These are phyloP conservation scores for Hyppa rectilinea DNA, from an alignment of 2,888 invertebrate genomes.

Conservation along the genomic window DNA sequence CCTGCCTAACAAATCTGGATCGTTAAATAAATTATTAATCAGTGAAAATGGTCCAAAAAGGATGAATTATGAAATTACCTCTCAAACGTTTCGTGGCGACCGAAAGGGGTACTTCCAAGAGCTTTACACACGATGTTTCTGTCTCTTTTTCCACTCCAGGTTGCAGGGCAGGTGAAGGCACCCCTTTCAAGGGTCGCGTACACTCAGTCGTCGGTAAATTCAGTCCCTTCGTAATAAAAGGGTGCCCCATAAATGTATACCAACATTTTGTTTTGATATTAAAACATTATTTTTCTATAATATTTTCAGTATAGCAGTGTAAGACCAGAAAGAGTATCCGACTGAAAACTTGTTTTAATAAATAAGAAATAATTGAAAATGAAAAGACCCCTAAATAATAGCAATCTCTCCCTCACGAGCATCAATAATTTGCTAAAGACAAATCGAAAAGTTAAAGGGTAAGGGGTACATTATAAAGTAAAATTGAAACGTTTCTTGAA, in stretches of 20 bases:
- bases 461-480: slow-evolving; percentile 77
- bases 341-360: background rate
- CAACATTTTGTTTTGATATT: slow-evolving; percentile 28
- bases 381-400: slow-evolving; percentile 22
- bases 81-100: slow-evolving; percentile 85
- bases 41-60: slow-evolving; percentile 87
- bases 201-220: slow-evolving; percentile 61
- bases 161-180: slow-evolving; percentile 68
- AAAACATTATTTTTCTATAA: slow-evolving; percentile 3
- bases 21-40: slow-evolving; percentile 86
- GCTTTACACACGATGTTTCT: slow-evolving; percentile 75
- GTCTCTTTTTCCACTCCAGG: slow-evolving; percentile 65
- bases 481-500: slow-evolving; percentile 75
- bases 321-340: background rate
- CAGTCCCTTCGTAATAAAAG: slow-evolving; percentile 61
- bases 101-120: slow-evolving; percentile 83
- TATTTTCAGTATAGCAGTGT: background rate
- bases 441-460: slow-evolving; percentile 73
- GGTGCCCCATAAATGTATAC: slow-evolving; percentile 47
- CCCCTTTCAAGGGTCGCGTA: slow-evolving; percentile 79
- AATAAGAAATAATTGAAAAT: slow-evolving; percentile 2
- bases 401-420: slow-evolving; percentile 46
- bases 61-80: slow-evolving; percentile 89
- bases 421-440: slow-evolving; percentile 65
- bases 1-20: slow-evolving; percentile 81